Percentiles rank a stretch among this genome's conserved stretches.
Conservation (phyloP, 2,888 invertebrate genomes). For the Cataglyphis cursor region DNA sequence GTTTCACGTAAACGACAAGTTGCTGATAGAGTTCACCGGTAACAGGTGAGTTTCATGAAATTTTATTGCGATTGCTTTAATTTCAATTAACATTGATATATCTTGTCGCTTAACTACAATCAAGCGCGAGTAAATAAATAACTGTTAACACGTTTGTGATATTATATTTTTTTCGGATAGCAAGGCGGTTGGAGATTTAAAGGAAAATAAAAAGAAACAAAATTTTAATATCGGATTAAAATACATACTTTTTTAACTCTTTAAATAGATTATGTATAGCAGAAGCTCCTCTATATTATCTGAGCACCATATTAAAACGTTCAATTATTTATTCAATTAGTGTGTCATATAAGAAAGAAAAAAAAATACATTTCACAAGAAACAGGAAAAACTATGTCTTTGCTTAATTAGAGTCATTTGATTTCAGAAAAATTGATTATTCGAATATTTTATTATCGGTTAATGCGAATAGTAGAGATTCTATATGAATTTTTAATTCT, state of each 20-base stretch:
- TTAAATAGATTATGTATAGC: not conserved
- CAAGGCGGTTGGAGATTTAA: not conserved
- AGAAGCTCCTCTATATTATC: not conserved
- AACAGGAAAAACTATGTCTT: too few species aligned
- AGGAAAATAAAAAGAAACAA: not conserved
- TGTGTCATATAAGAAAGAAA: too few species aligned
- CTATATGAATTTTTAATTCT: too few species aligned
- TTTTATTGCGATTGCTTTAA: not conserved
- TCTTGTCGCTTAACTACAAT: not conserved
- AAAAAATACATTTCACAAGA: too few species aligned
- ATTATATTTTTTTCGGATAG: too few species aligned
- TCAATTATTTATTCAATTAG: too few species aligned
- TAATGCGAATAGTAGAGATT: too few species aligned
- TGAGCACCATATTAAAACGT: too few species aligned
- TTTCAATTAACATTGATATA: not conserved
- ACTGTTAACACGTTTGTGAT: too few species aligned
- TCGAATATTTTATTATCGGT: too few species aligned
- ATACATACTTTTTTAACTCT: not conserved
- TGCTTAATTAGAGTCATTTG: too few species aligned
- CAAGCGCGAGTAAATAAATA: not conserved
- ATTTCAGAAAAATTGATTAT: too few species aligned
- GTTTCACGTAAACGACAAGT: constrained; percentile 91
- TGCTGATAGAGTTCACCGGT: constrained; percentile 93
- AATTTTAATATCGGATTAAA: not conserved
- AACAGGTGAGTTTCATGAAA: constrained; percentile 89